These are phyloP conservation scores for Vesta saturnalis DNA, from an alignment of 2,888 invertebrate species.

Conservation along the genomic window DNA sequence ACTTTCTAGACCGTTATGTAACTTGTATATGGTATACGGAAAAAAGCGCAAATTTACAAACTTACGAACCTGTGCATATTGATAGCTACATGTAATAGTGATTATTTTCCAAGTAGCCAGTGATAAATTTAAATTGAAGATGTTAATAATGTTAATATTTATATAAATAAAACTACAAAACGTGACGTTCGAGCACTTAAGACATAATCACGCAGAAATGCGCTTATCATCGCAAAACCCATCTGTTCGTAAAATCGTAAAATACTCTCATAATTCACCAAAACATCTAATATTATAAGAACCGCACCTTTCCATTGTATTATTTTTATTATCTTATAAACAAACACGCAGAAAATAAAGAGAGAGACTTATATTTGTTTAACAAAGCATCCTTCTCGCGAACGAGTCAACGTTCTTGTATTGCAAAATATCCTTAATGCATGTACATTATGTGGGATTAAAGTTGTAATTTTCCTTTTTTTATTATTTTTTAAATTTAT, in stretches of 20 bases:
- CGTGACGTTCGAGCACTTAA: neutral
- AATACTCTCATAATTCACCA: conserved; percentile 47
- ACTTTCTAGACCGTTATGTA: neutral
- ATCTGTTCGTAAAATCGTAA: conserved; percentile 23
- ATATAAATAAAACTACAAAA: neutral
- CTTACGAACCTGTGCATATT: neutral
- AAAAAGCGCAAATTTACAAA: too few relatives aligned
- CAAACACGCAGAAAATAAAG: conserved; percentile 5
- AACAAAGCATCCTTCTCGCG: conserved; percentile 3
- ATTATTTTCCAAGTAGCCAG: too few relatives aligned
- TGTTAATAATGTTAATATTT: too few relatives aligned
- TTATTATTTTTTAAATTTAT: neutral
- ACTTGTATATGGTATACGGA: too few relatives aligned
- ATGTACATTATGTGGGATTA: neutral
- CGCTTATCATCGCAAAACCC: conserved; percentile 20
- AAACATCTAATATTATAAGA: conserved; percentile 43
- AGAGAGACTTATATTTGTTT: conserved; percentile 6
- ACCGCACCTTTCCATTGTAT: conserved; percentile 49
- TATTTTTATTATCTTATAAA: conserved; percentile 32
- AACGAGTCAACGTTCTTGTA: conserved; percentile 1
- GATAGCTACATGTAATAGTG: neutral
- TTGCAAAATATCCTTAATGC: conserved; percentile 4
- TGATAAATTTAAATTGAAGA: too few relatives aligned
- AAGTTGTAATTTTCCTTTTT: neutral
- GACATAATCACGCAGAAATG: too few relatives aligned